Conservation (phyloP, 2,113 vertebrate genomes). For the Pipa parva region DNA sequence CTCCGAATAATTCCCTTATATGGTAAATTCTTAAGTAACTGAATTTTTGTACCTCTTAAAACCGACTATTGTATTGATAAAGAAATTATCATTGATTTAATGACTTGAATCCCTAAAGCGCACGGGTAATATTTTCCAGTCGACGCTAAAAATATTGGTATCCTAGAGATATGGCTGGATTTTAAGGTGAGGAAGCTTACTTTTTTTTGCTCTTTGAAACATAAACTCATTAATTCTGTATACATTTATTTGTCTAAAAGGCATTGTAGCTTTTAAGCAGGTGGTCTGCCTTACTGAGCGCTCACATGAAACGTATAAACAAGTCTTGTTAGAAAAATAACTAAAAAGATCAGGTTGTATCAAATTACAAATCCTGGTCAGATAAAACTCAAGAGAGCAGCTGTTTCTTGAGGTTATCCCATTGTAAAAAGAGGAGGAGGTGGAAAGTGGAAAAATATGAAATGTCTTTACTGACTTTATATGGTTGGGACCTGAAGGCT, state of each 20-base stretch:
- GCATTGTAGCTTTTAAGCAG: neutral
- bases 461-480: slow-evolving; percentile 2
- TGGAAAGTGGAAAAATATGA: neutral
- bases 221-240: neutral
- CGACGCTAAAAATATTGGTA: neutral
- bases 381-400: slow-evolving; percentile 7
- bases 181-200: neutral
- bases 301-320: slow-evolving; percentile 17
- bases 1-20: no score
- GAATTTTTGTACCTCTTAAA: no score
- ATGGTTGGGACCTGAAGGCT: neutral
- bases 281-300: slow-evolving; percentile 19
- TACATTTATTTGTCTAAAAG: neutral
- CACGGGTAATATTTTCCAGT: no score
- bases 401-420: slow-evolving; percentile 5
- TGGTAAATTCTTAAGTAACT: no score
- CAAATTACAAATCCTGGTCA: slow-evolving; percentile 5
- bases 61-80: no score
- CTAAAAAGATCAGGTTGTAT: slow-evolving; percentile 22
- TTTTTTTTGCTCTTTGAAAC: neutral
- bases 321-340: slow-evolving; percentile 16
- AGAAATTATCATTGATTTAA: no score
- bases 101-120: neutral
- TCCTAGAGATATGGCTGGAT: neutral
- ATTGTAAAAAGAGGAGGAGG: slow-evolving; percentile 5